Evolutionary conservation across 2,113 vertebrate genomes (phyloP), one percentile per base, ranked within the genome.

Genomic region (Prochilodus magdalenae): DNA sequence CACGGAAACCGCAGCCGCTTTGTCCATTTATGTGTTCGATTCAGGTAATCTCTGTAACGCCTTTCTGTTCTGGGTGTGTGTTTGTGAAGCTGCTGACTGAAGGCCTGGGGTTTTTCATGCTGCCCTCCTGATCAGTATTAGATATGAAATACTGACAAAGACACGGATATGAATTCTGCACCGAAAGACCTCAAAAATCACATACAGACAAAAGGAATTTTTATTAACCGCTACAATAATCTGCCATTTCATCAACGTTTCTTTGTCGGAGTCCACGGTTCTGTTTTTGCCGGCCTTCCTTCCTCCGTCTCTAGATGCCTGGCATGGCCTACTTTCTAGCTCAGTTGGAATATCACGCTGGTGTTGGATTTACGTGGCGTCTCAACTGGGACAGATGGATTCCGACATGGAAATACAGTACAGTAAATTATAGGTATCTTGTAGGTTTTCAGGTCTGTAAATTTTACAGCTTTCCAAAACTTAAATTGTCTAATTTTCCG

Each of bases 61-160:
- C 72, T 73, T 78, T 78, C 6, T 77, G 63, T 73, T 49, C 22
- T 63, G 27, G 36, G 22, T 20, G 13, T 62, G 8, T 70, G 36
- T 77, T 55, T 73, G 65, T 84, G 14, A 71, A 63, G 63, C 49
- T 63, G 20, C 15, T 81, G 47, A 57, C 12, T 13, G 11, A 72
- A 65, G 57, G 30, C 27, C 57, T 72, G 73, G 47, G 59, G 5
- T 29, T 60, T 22, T 26, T 66, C 66, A 76, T 55, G 82, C 69
- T 86, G 81, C 72, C n/a, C 59, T 86, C 55, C 73, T 73, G 80
- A 62, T 83, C 65, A 60, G 2, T 13, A 13, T 26, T 55, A 55
- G 53, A 55, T n/a, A 20, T 18, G 22, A 14, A 4, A 65, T 29
- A 30, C 13, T 24, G 14, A 7, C 16, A 1, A 36, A 30, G 8